phyloP scores from a whole-genome alignment of 1,140 invertebrate species.

The Heliconius hewitsoni region DNA sequence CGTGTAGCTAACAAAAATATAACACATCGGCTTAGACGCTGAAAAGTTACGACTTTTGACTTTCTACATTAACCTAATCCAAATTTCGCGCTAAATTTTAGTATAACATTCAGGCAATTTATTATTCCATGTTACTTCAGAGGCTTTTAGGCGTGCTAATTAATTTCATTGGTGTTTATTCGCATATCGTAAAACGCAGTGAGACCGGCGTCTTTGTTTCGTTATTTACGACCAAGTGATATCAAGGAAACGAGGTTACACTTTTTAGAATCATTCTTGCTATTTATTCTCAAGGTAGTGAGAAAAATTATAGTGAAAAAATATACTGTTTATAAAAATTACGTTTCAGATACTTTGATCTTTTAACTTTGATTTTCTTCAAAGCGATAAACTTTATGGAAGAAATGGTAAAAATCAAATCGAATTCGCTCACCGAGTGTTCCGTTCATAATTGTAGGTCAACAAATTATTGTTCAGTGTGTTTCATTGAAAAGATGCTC shows the following conservation, averaged over 20 bases:
- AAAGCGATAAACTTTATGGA: background rate
- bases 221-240: slow-evolving; percentile 42
- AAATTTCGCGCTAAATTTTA: background rate
- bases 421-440: no score
- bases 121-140: slow-evolving; percentile 25
- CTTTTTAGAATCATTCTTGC: slow-evolving; percentile 23
- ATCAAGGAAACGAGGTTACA: slow-evolving; percentile 39
- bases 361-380: background rate
- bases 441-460: no score
- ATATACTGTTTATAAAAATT: background rate
- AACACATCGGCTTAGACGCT: background rate
- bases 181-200: slow-evolving; percentile 42
- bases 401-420: no score
- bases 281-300: slow-evolving; percentile 1
- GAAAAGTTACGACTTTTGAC: background rate
- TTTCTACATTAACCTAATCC: slow-evolving; percentile 7
- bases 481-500: no score
- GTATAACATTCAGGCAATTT: background rate
- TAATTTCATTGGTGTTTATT: slow-evolving; percentile 50
- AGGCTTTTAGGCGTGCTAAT: slow-evolving; percentile 48
- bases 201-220: slow-evolving; percentile 38
- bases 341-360: background rate
- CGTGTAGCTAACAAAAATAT: background rate
- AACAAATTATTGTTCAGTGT: no score
- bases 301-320: background rate